A percentile compares a stretch with the other conserved stretches of the same genome.
Conservation (phyloP, 1,140 invertebrate species). For the Neodiprion fabricii region DNA sequence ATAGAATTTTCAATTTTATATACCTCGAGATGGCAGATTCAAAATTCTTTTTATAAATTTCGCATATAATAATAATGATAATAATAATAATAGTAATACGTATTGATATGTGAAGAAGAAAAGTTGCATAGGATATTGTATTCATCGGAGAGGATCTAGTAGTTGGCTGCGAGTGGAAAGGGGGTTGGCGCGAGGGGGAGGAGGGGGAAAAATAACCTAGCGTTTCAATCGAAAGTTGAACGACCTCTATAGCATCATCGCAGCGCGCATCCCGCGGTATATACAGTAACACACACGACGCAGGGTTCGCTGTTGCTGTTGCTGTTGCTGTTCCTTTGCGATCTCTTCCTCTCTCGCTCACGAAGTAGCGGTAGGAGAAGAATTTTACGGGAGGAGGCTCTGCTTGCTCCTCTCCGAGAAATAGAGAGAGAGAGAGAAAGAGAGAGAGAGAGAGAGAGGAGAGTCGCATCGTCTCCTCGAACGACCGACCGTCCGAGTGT, state of each 20-base stretch:
- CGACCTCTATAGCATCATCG: background rate
- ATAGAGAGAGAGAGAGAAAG: background rate
- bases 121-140: background rate
- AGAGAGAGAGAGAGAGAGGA: slow-evolving; percentile 5
- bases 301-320: background rate
- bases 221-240: slow-evolving; percentile 1
- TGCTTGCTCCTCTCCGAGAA: slow-evolving; percentile 8
- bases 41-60: background rate
- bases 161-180: background rate
- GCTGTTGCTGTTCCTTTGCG: background rate
- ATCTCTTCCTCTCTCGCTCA: background rate
- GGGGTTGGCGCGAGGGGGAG: too few relatives aligned
- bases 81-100: background rate
- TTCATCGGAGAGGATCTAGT: background rate
- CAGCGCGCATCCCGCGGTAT: background rate
- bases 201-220: background rate
- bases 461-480: too few relatives aligned
- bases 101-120: background rate
- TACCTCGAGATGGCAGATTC: too few relatives aligned
- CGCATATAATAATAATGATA: background rate
- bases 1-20: too few relatives aligned
- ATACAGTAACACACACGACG: background rate
- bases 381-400: too few relatives aligned
- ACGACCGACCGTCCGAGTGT: too few relatives aligned
- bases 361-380: too few relatives aligned